Base-by-base conservation (phyloP, 2,113 vertebrate genomes). In the Galeopterus variegatus region DNA sequence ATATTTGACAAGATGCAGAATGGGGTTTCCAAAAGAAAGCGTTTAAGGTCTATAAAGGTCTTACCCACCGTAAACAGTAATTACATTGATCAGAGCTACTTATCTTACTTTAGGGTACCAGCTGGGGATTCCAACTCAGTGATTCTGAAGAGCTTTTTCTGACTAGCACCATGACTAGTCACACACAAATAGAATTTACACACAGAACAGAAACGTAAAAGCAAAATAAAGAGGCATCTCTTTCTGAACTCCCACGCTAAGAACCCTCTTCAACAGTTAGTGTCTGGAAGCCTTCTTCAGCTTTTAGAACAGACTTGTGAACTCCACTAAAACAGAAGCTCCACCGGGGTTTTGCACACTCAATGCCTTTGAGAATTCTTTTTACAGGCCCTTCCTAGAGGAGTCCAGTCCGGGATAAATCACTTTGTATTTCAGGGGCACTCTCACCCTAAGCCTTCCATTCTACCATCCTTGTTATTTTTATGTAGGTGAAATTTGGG, bases 71-170 rank as follows among this genome's bases (percentile, higher is more conserved):
- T 41, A 41, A 41, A 41, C 41, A 41, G 41, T 41, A 41, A 41
- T 45, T 54, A 12, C 14, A 5, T 33, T 70, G 18, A 69, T 93
- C 33, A 58, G 52, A 81, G 56, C 54, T 85, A 13, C 65, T 72
- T 65, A 60, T 75, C 48, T 83, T 88, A 50, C 26, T 41, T 45
- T 81, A 65, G 85, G 45, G 69, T 65, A 31, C 72, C 81, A 65
- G 24, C 67, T 54, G 79, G 26, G 50, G 10, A 92, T 87, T 88
- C 82, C n/a, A 91, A 67, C 28, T 36, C 72, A 21, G 23, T 33
- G 41, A 94, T 60, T 83, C 87, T 90, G 54, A 88, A 88, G 93
- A 89, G 80, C 85, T 84, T 80, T 91, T 77, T 45, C 80, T 19
- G 45, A 88, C 93, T 54, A 79, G 18, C n/a, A 91, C 36, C 64